phyloP scores from a whole-genome alignment of 2,113 vertebrate species.

The Channa argus region DNA sequence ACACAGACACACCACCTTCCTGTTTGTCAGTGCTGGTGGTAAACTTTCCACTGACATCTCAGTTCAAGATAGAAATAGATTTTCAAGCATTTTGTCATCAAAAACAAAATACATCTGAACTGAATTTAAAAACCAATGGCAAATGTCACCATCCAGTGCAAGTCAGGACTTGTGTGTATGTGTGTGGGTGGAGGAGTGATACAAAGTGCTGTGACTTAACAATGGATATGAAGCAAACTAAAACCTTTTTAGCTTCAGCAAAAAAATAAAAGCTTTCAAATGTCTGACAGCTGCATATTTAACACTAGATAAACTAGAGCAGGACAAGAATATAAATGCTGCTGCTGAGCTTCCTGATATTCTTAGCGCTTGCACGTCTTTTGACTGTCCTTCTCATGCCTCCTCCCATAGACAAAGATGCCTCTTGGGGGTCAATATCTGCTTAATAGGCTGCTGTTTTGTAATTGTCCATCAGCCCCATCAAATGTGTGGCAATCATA shows the following conservation, averaged over 20 bases:
- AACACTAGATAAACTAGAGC: conserved; percentile 10
- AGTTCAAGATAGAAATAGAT: conserved; percentile 67
- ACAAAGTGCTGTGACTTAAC: background rate
- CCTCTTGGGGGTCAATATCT: conserved; percentile 42
- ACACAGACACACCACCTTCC: conserved; percentile 82
- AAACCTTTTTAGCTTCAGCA: background rate
- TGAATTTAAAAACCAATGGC: background rate
- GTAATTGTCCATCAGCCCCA: conserved; percentile 63
- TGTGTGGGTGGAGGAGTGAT: background rate
- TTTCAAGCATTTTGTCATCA: conserved; percentile 11
- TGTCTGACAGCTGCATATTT: background rate
- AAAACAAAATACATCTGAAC: background rate
- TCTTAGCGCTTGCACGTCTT: conserved; percentile 53
- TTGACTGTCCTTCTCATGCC: conserved; percentile 42
- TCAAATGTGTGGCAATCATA: conserved; percentile 59
- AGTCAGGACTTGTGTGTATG: background rate
- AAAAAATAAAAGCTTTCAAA: conserved; percentile 2
- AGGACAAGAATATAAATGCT: conserved; percentile 4
- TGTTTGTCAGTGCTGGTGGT: conserved; percentile 87
- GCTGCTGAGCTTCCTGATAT: conserved; percentile 43
- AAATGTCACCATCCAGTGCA: background rate
- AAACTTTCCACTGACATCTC: conserved; percentile 90
- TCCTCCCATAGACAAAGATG: conserved; percentile 5
- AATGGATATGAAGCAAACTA: background rate
- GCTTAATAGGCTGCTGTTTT: conserved; percentile 41